phyloP scores from a whole-genome alignment of 2,113 vertebrate species.

The Triplophysa dalaica region DNA sequence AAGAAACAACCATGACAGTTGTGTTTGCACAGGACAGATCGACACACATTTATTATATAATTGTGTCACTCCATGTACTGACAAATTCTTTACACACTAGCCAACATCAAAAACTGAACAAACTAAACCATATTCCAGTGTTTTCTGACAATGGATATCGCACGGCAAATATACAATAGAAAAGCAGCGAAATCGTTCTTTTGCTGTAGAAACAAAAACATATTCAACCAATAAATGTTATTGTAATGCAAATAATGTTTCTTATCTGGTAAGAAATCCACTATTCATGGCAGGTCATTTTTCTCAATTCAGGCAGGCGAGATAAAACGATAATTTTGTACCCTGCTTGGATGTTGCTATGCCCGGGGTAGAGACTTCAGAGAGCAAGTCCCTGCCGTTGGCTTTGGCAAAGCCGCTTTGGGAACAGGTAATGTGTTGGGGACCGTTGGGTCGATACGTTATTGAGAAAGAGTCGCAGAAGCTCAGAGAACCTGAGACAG shows the following conservation, averaged over 20 bases:
- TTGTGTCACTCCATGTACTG: no score
- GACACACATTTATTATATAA: no score
- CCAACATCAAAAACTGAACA: no score
- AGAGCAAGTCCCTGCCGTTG: slow-evolving; percentile 11
- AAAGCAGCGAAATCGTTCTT: no score
- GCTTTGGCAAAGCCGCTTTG: slow-evolving; percentile 13
- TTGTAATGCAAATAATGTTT: not conserved
- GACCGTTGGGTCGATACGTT: slow-evolving; percentile 47
- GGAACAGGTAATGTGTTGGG: slow-evolving; percentile 29
- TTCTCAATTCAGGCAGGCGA: slow-evolving; percentile 9
- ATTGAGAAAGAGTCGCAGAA: slow-evolving; percentile 41
- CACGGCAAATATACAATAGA: no score
- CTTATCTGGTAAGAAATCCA: not conserved
- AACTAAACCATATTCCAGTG: no score
- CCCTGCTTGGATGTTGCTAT: not conserved
- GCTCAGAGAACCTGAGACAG: slow-evolving; percentile 21
- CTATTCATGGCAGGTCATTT: not conserved
- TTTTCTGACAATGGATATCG: no score
- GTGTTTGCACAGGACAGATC: no score
- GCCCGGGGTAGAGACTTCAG: not conserved
- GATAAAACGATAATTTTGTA: not conserved
- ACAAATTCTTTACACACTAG: no score
- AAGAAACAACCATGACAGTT: no score
- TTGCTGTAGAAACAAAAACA: no score
- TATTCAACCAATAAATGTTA: no score